A percentile compares a stretch with the other conserved stretches of the same genome.
Evolutionary conservation across 2,113 vertebrate species (phyloP).

Genomic region (Pipra filicauda): DNA sequence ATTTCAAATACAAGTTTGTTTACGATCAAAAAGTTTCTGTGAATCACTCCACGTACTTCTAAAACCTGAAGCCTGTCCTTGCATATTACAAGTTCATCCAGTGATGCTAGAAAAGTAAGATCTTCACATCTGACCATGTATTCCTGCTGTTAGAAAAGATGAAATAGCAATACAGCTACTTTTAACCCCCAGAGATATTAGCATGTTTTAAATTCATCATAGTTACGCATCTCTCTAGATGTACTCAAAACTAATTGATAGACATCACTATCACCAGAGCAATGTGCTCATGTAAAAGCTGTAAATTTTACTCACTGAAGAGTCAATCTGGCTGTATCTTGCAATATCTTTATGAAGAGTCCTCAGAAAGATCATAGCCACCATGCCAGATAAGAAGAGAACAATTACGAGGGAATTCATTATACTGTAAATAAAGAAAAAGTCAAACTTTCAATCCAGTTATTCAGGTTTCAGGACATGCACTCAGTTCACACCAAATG

Average conservation of each 20-base stretch:
- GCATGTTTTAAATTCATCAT: background rate
- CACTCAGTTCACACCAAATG: background rate
- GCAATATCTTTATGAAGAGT: constrained; percentile 89
- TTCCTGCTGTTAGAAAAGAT: too few relatives aligned
- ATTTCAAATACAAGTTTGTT: background rate
- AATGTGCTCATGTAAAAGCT: background rate
- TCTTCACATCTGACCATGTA: background rate
- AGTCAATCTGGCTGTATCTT: constrained; percentile 88
- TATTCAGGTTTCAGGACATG: background rate
- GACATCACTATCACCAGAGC: background rate
- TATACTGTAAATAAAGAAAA: constrained; percentile 75
- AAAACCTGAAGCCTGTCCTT: background rate
- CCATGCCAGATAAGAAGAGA: constrained; percentile 90
- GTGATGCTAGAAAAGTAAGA: background rate
- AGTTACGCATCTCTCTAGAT: background rate
- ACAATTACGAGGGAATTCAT: constrained; percentile 92
- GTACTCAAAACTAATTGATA: background rate
- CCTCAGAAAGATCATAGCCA: constrained; percentile 89
- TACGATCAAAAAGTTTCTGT: background rate
- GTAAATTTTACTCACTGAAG: constrained; percentile 65
- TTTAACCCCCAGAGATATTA: background rate
- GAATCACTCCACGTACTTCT: background rate
- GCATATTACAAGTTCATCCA: background rate
- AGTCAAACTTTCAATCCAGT: background rate
- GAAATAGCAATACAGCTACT: background rate